Conservation (phyloP, 2,113 vertebrate genomes). For the Pachycephala philippinensis region DNA sequence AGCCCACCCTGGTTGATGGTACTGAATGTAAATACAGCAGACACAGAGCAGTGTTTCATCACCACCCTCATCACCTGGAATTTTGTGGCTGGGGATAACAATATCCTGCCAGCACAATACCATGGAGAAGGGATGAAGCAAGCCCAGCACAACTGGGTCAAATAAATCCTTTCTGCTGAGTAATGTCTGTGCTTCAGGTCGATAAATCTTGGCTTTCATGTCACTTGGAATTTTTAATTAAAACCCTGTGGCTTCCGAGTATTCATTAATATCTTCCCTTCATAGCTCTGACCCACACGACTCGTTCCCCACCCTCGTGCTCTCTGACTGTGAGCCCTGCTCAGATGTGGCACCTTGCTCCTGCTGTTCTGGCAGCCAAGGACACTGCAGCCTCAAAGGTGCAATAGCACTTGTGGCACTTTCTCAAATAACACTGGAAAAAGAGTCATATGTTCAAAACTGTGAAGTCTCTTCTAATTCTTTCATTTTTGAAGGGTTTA, state of each 20-base stretch:
- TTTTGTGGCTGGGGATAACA: neutral
- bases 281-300: neutral
- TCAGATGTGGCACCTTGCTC: neutral
- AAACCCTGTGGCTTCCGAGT: neutral
- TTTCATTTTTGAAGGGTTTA: neutral
- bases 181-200: neutral
- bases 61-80: neutral
- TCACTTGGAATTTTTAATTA: constrained; percentile 4
- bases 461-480: neutral
- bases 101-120: neutral
- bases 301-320: neutral
- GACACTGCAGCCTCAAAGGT: neutral
- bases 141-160: neutral
- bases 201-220: neutral
- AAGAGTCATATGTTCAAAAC: neutral
- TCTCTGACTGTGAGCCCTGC: neutral
- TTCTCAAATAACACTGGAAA: neutral
- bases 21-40: neutral
- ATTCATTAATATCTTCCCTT: neutral
- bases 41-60: neutral
- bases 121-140: neutral
- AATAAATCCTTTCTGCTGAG: neutral
- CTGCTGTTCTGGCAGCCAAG: neutral
- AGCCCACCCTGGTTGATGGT: neutral
- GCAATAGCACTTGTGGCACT: neutral